Base-by-base conservation (phyloP, 2,888 invertebrate species). In the Habroteleia sp. region DNA sequence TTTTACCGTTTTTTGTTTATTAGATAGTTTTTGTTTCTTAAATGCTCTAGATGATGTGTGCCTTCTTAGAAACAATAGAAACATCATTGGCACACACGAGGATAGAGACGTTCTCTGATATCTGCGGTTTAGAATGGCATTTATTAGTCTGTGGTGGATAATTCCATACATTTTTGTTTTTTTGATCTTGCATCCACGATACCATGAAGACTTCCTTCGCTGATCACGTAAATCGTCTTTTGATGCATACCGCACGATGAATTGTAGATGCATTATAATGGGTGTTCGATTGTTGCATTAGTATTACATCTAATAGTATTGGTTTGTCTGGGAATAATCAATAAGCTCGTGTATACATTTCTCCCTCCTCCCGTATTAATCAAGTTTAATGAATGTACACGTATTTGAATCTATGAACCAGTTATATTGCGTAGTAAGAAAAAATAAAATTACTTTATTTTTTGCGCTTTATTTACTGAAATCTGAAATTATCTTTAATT, bases 241-340 rank as follows among this genome's bases (percentile, higher is more conserved):
- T 87, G 86, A 87, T 84, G 84, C 83, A 72, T 77, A 83, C 86
- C 86, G 86, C 85, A 74, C 78, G 77, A 73, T 81, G 84, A 83
- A 86, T 84, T 81, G 84, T 81, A 76, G 83, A 82, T 85, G 84
- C 85, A 86, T 86, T 86, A 85, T 86, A 85, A 86, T 85, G 84
- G 83, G 80, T 80, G 79, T 80, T 79, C 80, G 76, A 76, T 79
- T 80, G 73, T 65, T 81, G 79, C 82, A 80, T 83, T 83, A 80
- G 82, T 80, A 85, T 83, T 82, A 81, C 78, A 76, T 76, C 60
- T 68, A 66, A 72, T 63, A 56, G 69, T 77, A 76, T 77, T 75
- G 72, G 60, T 78, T 75, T 35, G 80, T 83, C 84, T 83, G 82
- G 80, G 84, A 83, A 84, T 85, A 83, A 85, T 85, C 85, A 82